Conservation (phyloP, 2,888 invertebrate species). For the Oxystoma pomonae region DNA sequence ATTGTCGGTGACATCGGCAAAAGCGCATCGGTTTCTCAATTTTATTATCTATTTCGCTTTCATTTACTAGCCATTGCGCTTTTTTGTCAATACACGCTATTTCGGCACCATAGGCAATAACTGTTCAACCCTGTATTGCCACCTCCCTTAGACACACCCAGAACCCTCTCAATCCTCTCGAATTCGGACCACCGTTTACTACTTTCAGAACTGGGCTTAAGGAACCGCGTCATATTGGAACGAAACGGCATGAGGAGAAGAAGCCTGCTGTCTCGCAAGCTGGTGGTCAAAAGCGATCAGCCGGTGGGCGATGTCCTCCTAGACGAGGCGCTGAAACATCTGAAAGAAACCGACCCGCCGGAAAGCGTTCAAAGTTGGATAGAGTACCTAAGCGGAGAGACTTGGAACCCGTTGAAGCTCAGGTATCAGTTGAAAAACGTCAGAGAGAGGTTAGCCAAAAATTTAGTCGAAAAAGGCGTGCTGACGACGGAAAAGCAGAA, state of each 20-base stretch:
- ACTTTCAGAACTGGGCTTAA: conserved; percentile 74
- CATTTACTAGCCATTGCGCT: too few relatives aligned
- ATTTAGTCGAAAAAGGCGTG: conserved; percentile 98
- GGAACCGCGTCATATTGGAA: conserved; percentile 94
- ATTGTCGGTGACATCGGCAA: too few relatives aligned
- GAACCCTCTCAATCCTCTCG: too few relatives aligned
- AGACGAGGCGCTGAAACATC: conserved; percentile 92
- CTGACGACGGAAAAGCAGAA: conserved; percentile 99
- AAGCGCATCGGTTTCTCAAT: too few relatives aligned
- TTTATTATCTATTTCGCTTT: too few relatives aligned
- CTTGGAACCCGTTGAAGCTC: conserved; percentile 99
- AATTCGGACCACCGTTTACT: too few relatives aligned
- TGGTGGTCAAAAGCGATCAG: conserved; percentile 79
- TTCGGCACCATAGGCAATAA: too few relatives aligned
- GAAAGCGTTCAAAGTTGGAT: conserved; percentile 99
- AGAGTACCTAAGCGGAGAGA: conserved; percentile 98
- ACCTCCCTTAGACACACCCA: too few relatives aligned
- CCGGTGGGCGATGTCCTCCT: conserved; percentile 96
- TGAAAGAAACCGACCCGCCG: conserved; percentile 96
- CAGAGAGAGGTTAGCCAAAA: conserved; percentile 96
- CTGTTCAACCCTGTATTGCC: too few relatives aligned
- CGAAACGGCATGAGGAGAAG: conserved; percentile 94
- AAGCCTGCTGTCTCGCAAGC: conserved; percentile 82
- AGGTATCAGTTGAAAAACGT: conserved; percentile 98
- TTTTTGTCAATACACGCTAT: too few relatives aligned